Percentiles rank a stretch among this genome's conserved stretches.
Evolutionary conservation across 2,797 vertebrate species (phyloP).

Genomic region (Acestrorhynchus altus): DNA sequence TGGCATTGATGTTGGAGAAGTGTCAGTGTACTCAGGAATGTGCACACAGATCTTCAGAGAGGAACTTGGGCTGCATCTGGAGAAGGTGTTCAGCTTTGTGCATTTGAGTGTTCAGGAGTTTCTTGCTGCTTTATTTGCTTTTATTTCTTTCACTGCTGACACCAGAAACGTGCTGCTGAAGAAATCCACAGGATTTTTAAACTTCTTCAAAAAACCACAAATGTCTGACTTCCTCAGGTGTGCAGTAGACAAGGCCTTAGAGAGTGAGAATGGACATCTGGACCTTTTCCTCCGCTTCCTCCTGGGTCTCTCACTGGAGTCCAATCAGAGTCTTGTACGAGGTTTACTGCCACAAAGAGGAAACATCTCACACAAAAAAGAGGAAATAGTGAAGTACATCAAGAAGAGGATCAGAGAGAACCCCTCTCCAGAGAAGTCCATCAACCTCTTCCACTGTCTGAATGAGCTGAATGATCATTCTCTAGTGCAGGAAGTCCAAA

Average conservation of each 20-base stretch:
- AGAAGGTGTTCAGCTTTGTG: background rate
- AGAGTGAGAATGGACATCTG: background rate
- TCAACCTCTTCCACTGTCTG: too few relatives aligned
- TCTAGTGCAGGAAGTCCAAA: background rate
- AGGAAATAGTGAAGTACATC: too few relatives aligned
- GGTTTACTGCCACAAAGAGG: background rate
- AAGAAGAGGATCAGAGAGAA: too few relatives aligned
- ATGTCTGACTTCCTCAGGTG: background rate
- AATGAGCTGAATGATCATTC: background rate
- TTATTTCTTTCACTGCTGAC: background rate
- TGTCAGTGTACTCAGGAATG: background rate
- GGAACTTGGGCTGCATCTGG: background rate
- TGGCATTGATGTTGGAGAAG: background rate
- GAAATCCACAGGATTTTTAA: background rate
- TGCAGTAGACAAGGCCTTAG: background rate
- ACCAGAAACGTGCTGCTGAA: background rate
- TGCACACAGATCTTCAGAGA: background rate
- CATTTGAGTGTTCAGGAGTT: background rate
- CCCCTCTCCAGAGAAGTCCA: too few relatives aligned
- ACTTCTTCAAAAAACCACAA: background rate
- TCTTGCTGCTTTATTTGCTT: background rate
- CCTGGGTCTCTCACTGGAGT: background rate
- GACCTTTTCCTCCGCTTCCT: conserved; percentile 3
- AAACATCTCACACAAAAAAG: too few relatives aligned
- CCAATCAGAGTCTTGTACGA: background rate